Evolutionary conservation across 1,140 invertebrate species (phyloP).

Genomic region (Temnothorax longispinosus): DNA sequence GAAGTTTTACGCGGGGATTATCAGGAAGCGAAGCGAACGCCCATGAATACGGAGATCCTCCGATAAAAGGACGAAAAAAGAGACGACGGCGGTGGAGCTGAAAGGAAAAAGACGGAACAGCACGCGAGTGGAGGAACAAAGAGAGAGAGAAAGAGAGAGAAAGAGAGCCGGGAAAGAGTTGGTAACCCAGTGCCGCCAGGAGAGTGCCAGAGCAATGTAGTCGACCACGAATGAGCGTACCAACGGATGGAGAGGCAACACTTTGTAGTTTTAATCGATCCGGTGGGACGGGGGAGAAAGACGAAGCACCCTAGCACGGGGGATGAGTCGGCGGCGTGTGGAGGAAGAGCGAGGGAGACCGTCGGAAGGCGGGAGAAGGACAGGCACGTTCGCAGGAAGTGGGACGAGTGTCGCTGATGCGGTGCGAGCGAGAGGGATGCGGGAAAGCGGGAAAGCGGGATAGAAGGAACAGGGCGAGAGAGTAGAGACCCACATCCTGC

Average conservation of each 20-base stretch:
- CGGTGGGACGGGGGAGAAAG: conserved; percentile 78
- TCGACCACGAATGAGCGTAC: conserved; percentile 83
- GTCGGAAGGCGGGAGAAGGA: conserved; percentile 68
- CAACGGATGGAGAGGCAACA: conserved; percentile 80
- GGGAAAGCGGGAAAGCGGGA: conserved; percentile 62
- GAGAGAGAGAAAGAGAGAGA: conserved; percentile 13
- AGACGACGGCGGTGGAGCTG: conserved; percentile 49
- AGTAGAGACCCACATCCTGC: conserved; percentile 82
- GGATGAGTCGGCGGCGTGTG: conserved; percentile 66
- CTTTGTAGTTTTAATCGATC: conserved; percentile 85
- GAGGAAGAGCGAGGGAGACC: conserved; percentile 50
- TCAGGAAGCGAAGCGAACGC: conserved; percentile 76
- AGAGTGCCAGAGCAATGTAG: conserved; percentile 78
- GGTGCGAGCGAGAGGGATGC: conserved; percentile 67
- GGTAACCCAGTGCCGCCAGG: conserved; percentile 80
- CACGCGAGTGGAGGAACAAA: conserved; percentile 44
- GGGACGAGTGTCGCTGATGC: conserved; percentile 54
- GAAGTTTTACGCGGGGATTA: conserved; percentile 79
- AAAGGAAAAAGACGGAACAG: conserved; percentile 59
- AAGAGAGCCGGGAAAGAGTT: conserved; percentile 72
- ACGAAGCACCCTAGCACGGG: conserved; percentile 67
- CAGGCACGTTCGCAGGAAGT: conserved; percentile 60
- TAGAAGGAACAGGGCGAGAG: conserved; percentile 73
- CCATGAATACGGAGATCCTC: conserved; percentile 79
- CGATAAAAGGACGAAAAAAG: conserved; percentile 72